phyloP scores from a whole-genome alignment of 2,888 invertebrate genomes.

The Syritta pipiens region DNA sequence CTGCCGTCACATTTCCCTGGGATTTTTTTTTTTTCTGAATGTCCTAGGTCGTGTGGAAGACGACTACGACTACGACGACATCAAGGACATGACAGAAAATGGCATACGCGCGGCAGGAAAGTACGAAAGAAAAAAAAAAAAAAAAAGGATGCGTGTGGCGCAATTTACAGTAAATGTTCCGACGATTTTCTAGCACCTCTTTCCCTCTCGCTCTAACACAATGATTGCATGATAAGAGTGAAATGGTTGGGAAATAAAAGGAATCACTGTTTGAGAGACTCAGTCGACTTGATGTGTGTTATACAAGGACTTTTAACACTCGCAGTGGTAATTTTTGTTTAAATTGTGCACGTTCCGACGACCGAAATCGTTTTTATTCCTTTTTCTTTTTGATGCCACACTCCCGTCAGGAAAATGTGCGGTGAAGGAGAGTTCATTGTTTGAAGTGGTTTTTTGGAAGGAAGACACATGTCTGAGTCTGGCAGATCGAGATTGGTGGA shows the following conservation, averaged over 20 bases:
- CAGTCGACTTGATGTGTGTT: not conserved
- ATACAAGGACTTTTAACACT: not conserved
- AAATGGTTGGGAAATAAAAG: slow-evolving; percentile 17
- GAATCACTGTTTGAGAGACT: not conserved
- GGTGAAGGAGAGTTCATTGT: too few species aligned
- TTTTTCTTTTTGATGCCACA: too few species aligned
- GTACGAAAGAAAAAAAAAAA: not conserved
- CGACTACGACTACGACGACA: not conserved
- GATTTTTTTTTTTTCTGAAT: too few species aligned
- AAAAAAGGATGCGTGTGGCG: slow-evolving; percentile 24
- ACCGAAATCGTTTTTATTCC: too few species aligned
- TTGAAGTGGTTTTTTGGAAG: too few species aligned
- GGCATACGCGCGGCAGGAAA: not conserved
- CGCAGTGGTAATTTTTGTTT: not conserved
- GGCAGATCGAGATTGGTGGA: too few species aligned
- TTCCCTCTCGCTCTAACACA: too few species aligned
- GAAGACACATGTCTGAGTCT: too few species aligned
- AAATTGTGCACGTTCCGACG: too few species aligned
- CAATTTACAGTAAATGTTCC: slow-evolving; percentile 40
- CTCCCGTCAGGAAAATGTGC: too few species aligned
- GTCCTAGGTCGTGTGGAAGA: not conserved
- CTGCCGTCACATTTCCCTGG: too few species aligned
- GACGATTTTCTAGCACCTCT: slow-evolving; percentile 30
- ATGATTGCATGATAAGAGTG: slow-evolving; percentile 16
- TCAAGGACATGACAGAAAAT: slow-evolving; percentile 4